phyloP scores from a whole-genome alignment of 2,113 vertebrate species.

The Rhynchopsitta pachyrhyncha region DNA sequence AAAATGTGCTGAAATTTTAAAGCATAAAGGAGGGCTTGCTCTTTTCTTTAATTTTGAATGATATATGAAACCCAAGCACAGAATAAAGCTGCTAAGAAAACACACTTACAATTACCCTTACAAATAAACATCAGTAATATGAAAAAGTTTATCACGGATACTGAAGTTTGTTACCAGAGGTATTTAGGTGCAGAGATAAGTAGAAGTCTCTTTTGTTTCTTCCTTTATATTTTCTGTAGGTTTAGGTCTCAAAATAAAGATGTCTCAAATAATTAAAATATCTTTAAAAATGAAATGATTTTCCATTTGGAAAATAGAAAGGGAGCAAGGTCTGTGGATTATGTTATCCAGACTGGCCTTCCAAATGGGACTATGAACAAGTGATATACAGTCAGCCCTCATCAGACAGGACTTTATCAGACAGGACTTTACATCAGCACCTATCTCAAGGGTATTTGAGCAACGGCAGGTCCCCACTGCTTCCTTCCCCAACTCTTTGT shows the following conservation, averaged over 20 bases:
- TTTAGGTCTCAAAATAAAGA: neutral
- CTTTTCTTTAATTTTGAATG: neutral
- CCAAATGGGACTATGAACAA: neutral
- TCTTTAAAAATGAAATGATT: neutral
- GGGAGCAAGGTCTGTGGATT: neutral
- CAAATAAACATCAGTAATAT: neutral
- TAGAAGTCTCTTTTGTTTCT: neutral
- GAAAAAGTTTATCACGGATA: neutral
- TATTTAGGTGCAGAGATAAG: neutral
- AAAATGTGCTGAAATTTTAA: neutral
- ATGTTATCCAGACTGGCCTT: neutral
- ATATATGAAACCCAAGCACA: neutral
- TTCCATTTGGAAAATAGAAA: neutral
- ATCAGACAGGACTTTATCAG: rapidly evolving
- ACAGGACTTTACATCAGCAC: rapidly evolving
- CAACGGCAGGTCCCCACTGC: neutral
- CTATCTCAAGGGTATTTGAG: neutral
- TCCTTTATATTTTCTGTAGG: neutral
- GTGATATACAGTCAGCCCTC: neutral
- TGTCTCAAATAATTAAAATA: neutral
- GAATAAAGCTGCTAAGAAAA: neutral
- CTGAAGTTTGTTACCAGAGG: neutral
- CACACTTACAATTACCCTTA: neutral
- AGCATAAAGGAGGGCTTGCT: neutral
- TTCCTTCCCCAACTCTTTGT: neutral